phyloP scores from a whole-genome alignment of 2,888 invertebrate genomes.

The Agonopterix heracliana region DNA sequence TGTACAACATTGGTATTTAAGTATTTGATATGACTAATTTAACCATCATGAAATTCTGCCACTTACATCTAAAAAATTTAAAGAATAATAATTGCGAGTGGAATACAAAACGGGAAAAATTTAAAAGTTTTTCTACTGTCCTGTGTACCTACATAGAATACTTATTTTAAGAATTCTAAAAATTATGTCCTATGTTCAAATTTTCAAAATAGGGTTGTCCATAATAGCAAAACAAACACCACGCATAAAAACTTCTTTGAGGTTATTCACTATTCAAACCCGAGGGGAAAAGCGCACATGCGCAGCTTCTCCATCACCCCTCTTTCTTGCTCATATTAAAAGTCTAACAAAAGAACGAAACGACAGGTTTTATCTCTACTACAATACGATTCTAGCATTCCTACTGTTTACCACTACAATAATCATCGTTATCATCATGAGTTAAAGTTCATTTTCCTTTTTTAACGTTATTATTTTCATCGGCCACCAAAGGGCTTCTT shows the following conservation, averaged over 20 bases:
- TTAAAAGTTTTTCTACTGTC: too few species aligned
- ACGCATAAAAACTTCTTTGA: conserved; percentile 49
- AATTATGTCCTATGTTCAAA: too few species aligned
- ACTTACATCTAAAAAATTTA: too few species aligned
- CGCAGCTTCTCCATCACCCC: conserved; percentile 27
- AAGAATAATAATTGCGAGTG: too few species aligned
- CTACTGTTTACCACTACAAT: neutral
- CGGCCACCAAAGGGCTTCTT: conserved; percentile 35
- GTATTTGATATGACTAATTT: too few species aligned
- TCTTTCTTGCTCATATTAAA: conserved; percentile 31
- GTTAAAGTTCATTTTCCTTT: conserved; percentile 18
- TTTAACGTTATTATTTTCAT: conserved; percentile 41
- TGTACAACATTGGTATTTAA: too few species aligned
- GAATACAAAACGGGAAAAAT: too few species aligned
- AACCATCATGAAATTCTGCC: too few species aligned
- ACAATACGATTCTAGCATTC: conserved; percentile 34
- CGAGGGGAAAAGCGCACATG: conserved; percentile 44
- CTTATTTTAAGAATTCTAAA: too few species aligned
- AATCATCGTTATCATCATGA: too few species aligned
- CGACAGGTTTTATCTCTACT: conserved; percentile 33
- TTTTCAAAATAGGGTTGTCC: conserved; percentile 22
- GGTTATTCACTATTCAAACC: conserved; percentile 26
- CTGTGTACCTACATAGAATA: too few species aligned
- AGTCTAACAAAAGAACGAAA: conserved; percentile 35
- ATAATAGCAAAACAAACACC: conserved; percentile 36